phyloP scores from a whole-genome alignment of 2,797 vertebrate species.

The Siniperca obscura region DNA sequence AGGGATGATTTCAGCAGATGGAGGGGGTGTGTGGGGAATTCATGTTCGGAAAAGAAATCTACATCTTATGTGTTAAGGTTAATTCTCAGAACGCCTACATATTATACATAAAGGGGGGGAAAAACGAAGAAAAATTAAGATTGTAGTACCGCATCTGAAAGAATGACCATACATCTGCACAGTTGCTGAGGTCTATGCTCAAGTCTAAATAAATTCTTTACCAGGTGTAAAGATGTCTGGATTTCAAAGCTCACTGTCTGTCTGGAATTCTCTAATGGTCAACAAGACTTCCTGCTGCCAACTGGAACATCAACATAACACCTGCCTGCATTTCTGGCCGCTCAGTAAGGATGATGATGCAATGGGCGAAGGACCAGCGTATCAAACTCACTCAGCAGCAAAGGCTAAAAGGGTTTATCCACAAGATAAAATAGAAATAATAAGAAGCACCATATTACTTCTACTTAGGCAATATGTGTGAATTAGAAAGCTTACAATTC shows the following conservation, averaged over 20 bases:
- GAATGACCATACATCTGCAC: background rate
- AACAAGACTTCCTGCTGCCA: conserved; percentile 18
- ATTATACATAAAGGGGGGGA: background rate
- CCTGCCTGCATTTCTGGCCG: conserved; percentile 6
- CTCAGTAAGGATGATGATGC: conserved; percentile 4
- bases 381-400: background rate
- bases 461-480: no score
- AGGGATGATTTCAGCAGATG: background rate
- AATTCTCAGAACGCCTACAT: background rate
- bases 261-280: conserved; percentile 29
- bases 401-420: conserved; percentile 5
- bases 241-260: conserved; percentile 27
- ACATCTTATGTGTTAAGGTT: background rate
- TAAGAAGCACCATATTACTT: no score
- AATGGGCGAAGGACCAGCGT: background rate
- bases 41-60: background rate
- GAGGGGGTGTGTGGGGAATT: background rate
- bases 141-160: no score
- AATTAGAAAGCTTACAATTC: background rate
- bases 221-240: conserved; percentile 34
- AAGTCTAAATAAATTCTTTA: background rate
- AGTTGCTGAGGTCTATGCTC: background rate
- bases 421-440: background rate
- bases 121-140: background rate
- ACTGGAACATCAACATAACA: conserved; percentile 47